Conservation (phyloP, 1,140 invertebrate species). For the Drosophila lini region DNA sequence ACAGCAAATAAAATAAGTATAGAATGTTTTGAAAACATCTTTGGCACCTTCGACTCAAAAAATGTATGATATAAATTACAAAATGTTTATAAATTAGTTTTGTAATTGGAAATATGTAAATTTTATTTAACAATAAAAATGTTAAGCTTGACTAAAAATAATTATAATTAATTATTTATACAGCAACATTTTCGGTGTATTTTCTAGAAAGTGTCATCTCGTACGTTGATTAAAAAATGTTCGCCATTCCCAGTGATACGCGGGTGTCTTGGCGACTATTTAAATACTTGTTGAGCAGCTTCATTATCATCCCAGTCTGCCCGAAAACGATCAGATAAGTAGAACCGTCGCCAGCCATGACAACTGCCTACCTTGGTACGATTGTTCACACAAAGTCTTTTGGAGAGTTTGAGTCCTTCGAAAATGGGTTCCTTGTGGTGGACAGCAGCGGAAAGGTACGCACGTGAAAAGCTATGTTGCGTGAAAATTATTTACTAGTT, state of each 20-base stretch:
- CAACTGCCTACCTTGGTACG: constrained; percentile 61
- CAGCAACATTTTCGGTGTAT: neutral
- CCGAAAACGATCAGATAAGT: constrained; percentile 15
- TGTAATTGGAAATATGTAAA: no score
- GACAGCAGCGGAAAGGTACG: constrained; percentile 61
- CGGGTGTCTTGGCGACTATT: constrained; percentile 28
- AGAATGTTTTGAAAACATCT: no score
- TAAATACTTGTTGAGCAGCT: constrained; percentile 61
- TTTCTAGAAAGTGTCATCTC: neutral
- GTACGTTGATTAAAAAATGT: neutral
- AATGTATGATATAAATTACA: no score
- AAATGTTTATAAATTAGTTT: no score
- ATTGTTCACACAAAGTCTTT: constrained; percentile 77
- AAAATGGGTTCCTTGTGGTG: constrained; percentile 70
- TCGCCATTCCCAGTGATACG: constrained; percentile 22
- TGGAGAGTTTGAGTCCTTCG: constrained; percentile 70
- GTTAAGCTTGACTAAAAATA: no score
- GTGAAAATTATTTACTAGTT: neutral
- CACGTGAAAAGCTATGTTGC: neutral
- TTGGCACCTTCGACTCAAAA: no score
- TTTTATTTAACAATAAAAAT: no score
- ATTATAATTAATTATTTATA: no score
- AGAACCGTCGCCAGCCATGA: constrained; percentile 35
- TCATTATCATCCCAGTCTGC: neutral
- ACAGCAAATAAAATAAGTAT: no score